Conservation (phyloP, 2,113 vertebrate species). For the Cyprinodon tularosa region DNA sequence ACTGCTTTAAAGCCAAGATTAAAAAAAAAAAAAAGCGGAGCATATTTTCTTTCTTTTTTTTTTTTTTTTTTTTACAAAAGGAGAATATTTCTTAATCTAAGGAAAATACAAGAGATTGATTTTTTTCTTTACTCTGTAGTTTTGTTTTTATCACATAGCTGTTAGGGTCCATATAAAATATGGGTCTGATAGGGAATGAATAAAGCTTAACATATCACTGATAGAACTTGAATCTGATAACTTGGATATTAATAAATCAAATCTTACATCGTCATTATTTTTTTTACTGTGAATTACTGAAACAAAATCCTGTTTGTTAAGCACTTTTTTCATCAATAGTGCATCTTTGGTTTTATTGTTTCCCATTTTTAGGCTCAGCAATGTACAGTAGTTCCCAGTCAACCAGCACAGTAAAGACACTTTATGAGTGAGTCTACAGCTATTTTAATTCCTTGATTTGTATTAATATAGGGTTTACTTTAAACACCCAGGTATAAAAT, state of each 20-base stretch:
- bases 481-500: background rate
- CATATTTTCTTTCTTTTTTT: background rate
- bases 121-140: background rate
- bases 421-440: background rate
- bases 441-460: background rate
- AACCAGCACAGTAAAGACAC: background rate
- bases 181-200: too few relatives aligned
- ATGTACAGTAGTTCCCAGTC: background rate
- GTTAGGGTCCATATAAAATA: constrained; percentile 14
- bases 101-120: constrained; percentile 3
- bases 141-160: background rate
- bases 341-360: background rate
- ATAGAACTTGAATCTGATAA: background rate
- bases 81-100: constrained; percentile 3
- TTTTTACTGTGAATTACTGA: background rate
- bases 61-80: constrained; percentile 10
- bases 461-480: constrained; percentile 7
- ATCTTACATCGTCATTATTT: constrained; percentile 8
- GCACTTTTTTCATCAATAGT: background rate
- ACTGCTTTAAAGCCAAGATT: constrained; percentile 8
- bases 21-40: background rate
- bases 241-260: background rate
- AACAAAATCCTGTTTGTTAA: background rate
- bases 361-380: background rate
- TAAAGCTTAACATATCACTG: background rate